phyloP scores from a whole-genome alignment of 2,888 invertebrate genomes.

The Cataglyphis cursor region DNA sequence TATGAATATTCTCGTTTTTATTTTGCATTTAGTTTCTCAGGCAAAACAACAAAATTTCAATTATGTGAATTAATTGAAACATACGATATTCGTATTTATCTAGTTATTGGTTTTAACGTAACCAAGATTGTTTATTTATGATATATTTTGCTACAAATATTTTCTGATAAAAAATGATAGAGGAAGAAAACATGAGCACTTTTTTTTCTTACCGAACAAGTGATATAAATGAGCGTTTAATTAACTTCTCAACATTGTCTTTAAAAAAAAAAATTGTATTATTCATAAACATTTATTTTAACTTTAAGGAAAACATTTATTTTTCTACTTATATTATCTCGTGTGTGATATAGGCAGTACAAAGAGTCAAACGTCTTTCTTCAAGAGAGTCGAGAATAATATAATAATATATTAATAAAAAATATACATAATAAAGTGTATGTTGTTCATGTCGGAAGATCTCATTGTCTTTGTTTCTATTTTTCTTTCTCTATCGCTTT shows the following conservation, averaged over 20 bases:
- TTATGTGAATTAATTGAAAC: background rate
- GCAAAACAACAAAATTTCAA: background rate
- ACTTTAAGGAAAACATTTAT: background rate
- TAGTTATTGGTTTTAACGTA: conserved; percentile 4
- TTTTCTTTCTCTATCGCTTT: conserved; percentile 23
- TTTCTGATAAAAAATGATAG: background rate
- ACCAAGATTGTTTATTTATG: background rate
- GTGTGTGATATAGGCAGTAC: background rate
- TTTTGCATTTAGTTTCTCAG: background rate
- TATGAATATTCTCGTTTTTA: background rate
- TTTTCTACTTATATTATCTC: background rate
- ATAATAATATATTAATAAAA: conserved; percentile 7
- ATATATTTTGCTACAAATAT: background rate
- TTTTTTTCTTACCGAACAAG: background rate
- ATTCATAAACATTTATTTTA: background rate
- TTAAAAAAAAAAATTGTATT: background rate
- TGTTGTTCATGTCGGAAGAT: background rate
- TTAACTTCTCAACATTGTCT: background rate
- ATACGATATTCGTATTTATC: background rate
- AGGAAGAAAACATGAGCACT: background rate
- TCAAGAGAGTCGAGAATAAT: background rate
- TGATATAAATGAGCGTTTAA: background rate
- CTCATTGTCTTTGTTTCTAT: conserved; percentile 25
- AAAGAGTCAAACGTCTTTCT: background rate
- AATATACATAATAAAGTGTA: background rate